phyloP scores from a whole-genome alignment of 2,797 vertebrate species.

The Jordanella pulchra region DNA sequence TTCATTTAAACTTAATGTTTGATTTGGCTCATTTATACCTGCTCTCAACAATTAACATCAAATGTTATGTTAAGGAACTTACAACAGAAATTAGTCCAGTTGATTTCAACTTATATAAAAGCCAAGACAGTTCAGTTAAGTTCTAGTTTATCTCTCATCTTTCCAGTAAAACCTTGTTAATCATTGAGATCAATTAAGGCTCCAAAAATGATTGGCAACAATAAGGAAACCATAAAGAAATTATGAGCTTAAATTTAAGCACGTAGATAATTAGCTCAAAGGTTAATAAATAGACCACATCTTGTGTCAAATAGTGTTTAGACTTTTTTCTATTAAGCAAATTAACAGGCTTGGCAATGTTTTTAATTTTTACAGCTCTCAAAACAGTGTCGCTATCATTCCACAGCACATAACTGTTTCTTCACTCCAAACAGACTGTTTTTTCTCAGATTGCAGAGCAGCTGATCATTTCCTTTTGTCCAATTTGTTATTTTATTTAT shows the following conservation, averaged over 20 bases:
- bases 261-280: not conserved
- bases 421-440: conserved; percentile 47
- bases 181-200: too few relatives aligned
- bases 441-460: conserved; percentile 26
- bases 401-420: conserved; percentile 26
- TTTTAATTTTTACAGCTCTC: conserved; percentile 18
- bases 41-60: not conserved
- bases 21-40: not conserved
- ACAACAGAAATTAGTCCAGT: not conserved
- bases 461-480: conserved; percentile 37
- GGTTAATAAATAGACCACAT: not conserved
- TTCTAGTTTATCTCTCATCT: too few relatives aligned
- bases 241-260: not conserved
- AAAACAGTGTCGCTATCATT: conserved; percentile 15
- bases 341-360: conserved; percentile 11
- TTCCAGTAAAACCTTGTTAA: too few relatives aligned
- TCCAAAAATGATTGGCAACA: not conserved
- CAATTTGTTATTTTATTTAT: conserved; percentile 73
- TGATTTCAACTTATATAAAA: too few relatives aligned
- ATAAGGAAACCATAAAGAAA: not conserved
- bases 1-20: not conserved
- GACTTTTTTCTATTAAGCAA: not conserved
- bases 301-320: not conserved
- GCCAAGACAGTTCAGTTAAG: too few relatives aligned
- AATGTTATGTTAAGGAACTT: not conserved